phyloP scores from a whole-genome alignment of 1,140 invertebrate genomes.

The Orius insidiosus region DNA sequence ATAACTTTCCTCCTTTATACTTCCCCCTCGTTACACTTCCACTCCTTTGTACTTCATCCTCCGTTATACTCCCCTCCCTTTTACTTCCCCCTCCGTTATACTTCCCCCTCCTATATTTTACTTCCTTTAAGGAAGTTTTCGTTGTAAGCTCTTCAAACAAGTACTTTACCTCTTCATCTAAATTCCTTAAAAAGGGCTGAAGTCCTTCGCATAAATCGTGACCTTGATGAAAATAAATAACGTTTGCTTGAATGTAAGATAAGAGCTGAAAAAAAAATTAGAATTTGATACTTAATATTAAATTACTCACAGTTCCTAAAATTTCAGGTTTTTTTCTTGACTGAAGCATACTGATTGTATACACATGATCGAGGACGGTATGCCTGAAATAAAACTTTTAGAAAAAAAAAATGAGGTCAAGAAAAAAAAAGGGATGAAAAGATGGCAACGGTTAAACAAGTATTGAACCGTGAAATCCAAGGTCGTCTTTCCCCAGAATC shows the following conservation, averaged over 20 bases:
- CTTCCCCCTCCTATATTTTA: too few species aligned
- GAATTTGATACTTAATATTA: conserved; percentile 20
- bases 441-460: not conserved
- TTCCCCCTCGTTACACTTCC: too few species aligned
- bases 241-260: conserved; percentile 80
- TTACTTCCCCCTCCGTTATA: too few species aligned
- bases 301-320: conserved; percentile 60
- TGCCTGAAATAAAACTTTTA: conserved; percentile 33
- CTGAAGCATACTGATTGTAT: conserved; percentile 67
- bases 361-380: conserved; percentile 79
- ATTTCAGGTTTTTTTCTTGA: conserved; percentile 75
- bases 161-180: conserved; percentile 45
- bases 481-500: too few species aligned
- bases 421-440: not conserved
- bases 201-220: conserved; percentile 75
- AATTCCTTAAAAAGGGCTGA: conserved; percentile 68
- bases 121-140: too few species aligned
- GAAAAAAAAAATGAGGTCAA: not conserved
- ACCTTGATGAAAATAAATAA: conserved; percentile 85
- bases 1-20: too few species aligned
- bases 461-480: too few species aligned
- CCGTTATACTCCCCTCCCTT: too few species aligned
- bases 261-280: conserved; percentile 47
- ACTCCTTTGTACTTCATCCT: too few species aligned
- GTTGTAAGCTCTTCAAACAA: not conserved